phyloP scores from a whole-genome alignment of 2,888 invertebrate genomes.

The Cheilosia urbana region DNA sequence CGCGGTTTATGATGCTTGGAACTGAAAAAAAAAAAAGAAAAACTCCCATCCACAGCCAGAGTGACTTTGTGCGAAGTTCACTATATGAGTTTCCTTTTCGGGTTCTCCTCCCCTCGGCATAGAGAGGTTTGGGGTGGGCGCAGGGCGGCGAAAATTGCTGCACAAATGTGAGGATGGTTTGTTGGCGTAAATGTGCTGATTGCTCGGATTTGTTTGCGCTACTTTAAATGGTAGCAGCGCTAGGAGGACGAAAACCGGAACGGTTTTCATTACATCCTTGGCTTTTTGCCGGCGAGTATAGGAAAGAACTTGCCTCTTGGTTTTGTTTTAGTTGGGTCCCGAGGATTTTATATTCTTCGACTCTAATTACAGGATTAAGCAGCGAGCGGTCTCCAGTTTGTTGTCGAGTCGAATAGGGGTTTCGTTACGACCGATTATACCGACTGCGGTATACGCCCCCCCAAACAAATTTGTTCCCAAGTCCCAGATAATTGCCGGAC shows the following conservation, averaged over 20 bases:
- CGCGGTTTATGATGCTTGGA: slow-evolving; percentile 61
- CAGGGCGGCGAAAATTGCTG: slow-evolving; percentile 58
- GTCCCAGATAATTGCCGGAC: slow-evolving; percentile 43
- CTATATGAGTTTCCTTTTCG: slow-evolving; percentile 65
- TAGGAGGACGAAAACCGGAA: slow-evolving; percentile 54
- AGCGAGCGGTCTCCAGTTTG: not conserved
- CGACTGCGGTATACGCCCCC: not conserved
- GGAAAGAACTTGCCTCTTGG: slow-evolving; percentile 18
- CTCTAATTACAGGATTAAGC: slow-evolving; percentile 72
- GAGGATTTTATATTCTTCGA: slow-evolving; percentile 69
- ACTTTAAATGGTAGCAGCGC: slow-evolving; percentile 62
- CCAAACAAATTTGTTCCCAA: slow-evolving; percentile 13
- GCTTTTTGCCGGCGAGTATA: slow-evolving; percentile 36
- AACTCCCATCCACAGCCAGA: slow-evolving; percentile 34
- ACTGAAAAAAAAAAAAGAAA: slow-evolving; percentile 8
- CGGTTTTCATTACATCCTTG: slow-evolving; percentile 74
- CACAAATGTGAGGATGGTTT: slow-evolving; percentile 64
- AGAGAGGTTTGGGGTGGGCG: not conserved
- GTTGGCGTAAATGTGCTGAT: slow-evolving; percentile 75
- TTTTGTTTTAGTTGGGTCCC: slow-evolving; percentile 59
- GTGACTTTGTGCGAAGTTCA: slow-evolving; percentile 74
- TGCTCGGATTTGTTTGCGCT: slow-evolving; percentile 74
- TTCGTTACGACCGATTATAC: slow-evolving; percentile 18
- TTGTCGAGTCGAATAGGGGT: not conserved
- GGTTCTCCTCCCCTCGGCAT: not conserved